Conservation (phyloP, 2,113 vertebrate genomes). For the Oncorhynchus clarkii region DNA sequence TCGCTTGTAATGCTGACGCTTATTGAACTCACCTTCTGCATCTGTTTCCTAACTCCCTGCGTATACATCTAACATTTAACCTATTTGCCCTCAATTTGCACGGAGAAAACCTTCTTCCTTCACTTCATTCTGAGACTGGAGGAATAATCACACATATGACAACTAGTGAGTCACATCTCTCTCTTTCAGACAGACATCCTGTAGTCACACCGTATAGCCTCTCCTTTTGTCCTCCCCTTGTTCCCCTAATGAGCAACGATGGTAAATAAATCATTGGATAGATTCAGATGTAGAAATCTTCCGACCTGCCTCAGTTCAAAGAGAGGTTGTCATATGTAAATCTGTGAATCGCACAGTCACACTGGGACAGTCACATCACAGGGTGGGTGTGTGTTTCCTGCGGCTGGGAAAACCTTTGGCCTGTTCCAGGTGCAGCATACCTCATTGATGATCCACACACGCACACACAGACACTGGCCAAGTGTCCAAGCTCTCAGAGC, state of each 20-base stretch:
- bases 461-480: slow-evolving; percentile 35
- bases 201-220: slow-evolving; percentile 20
- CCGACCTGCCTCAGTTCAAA: slow-evolving; percentile 54
- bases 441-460: slow-evolving; percentile 13
- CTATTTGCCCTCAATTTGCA: not conserved
- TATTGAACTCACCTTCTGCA: too few relatives aligned
- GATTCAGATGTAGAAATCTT: slow-evolving; percentile 42
- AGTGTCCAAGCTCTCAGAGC: slow-evolving; percentile 40
- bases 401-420: not conserved
- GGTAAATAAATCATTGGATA: slow-evolving; percentile 57
- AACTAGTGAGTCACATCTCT: slow-evolving; percentile 3
- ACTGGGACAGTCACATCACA: slow-evolving; percentile 13
- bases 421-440: not conserved
- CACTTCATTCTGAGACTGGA: slow-evolving; percentile 18
- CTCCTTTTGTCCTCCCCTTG: slow-evolving; percentile 31
- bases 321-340: slow-evolving; percentile 44
- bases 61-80: too few relatives aligned
- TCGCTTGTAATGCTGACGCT: too few relatives aligned
- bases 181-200: slow-evolving; percentile 20
- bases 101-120: not conserved
- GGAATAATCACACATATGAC: slow-evolving; percentile 19
- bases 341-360: slow-evolving; percentile 54
- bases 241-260: slow-evolving; percentile 39
- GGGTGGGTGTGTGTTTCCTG: slow-evolving; percentile 22
- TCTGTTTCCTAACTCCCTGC: too few relatives aligned